These are phyloP conservation scores for Lithosia quadra DNA, from an alignment of 2,888 invertebrate species.

Conservation along the genomic window DNA sequence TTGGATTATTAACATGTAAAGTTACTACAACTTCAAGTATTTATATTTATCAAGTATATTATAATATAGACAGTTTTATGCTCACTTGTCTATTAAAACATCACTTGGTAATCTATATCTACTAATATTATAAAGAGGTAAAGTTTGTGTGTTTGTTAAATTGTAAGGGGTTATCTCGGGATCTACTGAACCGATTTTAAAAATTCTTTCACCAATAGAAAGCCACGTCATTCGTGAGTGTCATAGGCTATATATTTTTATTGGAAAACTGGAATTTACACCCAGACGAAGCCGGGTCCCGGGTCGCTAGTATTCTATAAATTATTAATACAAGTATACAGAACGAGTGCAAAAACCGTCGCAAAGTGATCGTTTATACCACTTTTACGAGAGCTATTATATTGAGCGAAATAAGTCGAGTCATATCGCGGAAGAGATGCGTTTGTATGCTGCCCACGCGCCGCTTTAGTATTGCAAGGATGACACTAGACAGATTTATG, in stretches of 20 bases:
- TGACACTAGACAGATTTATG: conserved; percentile 18
- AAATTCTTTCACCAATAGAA: no score
- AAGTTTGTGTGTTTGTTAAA: no score
- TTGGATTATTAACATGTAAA: not conserved
- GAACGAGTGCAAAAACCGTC: conserved; percentile 13
- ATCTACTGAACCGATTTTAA: no score
- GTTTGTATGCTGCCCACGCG: conserved; percentile 52
- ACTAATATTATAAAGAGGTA: no score
- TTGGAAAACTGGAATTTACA: no score
- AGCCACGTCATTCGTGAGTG: no score
- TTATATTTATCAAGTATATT: no score
- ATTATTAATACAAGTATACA: not conserved
- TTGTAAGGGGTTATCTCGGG: no score
- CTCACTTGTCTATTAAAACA: not conserved
- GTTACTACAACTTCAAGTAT: not conserved
- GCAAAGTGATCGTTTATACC: conserved; percentile 45
- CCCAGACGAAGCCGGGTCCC: no score
- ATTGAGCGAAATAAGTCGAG: conserved; percentile 50
- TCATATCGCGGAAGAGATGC: conserved; percentile 58
- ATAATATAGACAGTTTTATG: not conserved
- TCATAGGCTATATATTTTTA: no score
- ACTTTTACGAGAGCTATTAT: conserved; percentile 55
- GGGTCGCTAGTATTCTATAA: not conserved
- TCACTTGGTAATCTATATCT: no score
- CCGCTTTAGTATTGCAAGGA: conserved; percentile 34